Percentiles rank a stretch among this genome's conserved stretches.
phyloP scores from a whole-genome alignment of 1,140 invertebrate genomes.

The Oscheius sp. region DNA sequence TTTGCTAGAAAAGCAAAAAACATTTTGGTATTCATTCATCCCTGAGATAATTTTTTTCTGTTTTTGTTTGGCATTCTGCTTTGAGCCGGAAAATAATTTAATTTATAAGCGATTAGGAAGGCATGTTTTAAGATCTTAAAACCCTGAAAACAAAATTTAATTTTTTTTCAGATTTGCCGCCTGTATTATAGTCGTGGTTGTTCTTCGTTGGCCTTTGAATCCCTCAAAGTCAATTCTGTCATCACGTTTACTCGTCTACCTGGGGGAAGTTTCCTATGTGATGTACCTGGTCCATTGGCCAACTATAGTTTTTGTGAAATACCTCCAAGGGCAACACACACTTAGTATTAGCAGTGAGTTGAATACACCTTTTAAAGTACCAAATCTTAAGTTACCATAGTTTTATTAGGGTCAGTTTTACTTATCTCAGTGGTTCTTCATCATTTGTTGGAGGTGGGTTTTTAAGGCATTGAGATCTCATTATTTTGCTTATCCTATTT shows the following conservation, averaged over 20 bases:
- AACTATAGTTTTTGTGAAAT: slow-evolving; percentile 15
- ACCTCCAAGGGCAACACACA: background rate
- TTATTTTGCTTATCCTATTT: too few relatives aligned
- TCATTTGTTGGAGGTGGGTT: background rate
- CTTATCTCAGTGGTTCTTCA: background rate
- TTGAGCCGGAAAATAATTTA: too few relatives aligned
- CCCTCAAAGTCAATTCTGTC: background rate
- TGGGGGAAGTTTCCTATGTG: slow-evolving; percentile 22
- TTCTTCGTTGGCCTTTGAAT: background rate
- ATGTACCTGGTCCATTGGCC: slow-evolving; percentile 31
- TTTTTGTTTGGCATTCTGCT: too few relatives aligned
- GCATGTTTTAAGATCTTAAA: too few relatives aligned
- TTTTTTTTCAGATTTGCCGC: background rate
- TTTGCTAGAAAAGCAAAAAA: too few relatives aligned
- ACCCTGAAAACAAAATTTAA: too few relatives aligned
- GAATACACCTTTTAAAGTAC: background rate
- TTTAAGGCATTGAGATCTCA: too few relatives aligned
- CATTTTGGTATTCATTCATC: too few relatives aligned
- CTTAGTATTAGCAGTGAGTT: background rate
- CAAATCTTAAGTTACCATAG: background rate
- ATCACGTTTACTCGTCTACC: slow-evolving; percentile 6
- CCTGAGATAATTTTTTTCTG: too few relatives aligned
- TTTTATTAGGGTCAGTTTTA: background rate
- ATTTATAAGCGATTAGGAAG: too few relatives aligned
- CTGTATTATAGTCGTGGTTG: background rate